A percentile compares a stretch with the other conserved stretches of the same genome.
Conservation (phyloP, 2,797 vertebrate species). For the Bufotes viridis region DNA sequence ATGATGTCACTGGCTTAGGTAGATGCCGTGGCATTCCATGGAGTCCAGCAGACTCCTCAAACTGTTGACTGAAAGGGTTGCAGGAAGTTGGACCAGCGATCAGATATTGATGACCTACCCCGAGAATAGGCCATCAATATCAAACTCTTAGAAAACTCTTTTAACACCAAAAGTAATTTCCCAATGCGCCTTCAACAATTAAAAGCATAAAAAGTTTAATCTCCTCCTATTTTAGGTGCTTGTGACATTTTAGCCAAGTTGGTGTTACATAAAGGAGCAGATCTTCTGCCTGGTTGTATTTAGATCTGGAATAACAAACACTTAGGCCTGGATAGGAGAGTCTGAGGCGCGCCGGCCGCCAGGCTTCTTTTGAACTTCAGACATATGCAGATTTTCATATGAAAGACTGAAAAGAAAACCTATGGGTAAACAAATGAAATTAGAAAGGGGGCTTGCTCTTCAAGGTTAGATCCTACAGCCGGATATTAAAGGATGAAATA, state of each 20-base stretch:
- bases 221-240: not conserved
- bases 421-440: slow-evolving; percentile 30
- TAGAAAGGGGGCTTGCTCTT: not conserved
- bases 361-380: slow-evolving; percentile 5
- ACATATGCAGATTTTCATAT: slow-evolving; percentile 42
- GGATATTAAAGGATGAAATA: slow-evolving; percentile 37
- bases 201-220: not conserved
- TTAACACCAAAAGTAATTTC: not conserved
- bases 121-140: no score
- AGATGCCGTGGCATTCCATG: no score
- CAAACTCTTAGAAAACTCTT: no score
- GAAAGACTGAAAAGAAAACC: slow-evolving; percentile 22
- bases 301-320: slow-evolving; percentile 17
- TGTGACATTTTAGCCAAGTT: not conserved
- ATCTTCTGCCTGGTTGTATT: not conserved
- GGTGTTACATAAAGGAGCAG: not conserved
- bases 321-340: not conserved
- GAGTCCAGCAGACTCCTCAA: no score
- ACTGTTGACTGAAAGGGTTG: no score
- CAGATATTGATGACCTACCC: no score
- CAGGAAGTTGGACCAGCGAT: no score
- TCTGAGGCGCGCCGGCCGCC: not conserved
- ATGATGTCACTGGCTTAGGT: no score
- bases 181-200: no score
- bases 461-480: slow-evolving; percentile 9